Evolutionary conservation across 2,113 vertebrate species (phyloP).

Genomic region (Actenoides lindsayi): DNA sequence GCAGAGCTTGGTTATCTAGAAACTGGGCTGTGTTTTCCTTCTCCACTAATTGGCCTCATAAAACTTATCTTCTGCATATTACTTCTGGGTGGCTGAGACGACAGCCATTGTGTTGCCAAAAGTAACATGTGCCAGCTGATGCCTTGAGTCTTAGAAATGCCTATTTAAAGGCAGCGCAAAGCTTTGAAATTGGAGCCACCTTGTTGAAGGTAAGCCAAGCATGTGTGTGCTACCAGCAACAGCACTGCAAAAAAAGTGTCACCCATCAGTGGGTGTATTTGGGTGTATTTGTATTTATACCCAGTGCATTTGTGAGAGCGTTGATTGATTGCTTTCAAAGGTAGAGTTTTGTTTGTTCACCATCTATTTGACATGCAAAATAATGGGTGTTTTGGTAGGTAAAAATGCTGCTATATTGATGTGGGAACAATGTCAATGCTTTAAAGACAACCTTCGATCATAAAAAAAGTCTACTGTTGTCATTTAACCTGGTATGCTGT

Average conservation of each 20-base stretch:
- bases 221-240: background rate
- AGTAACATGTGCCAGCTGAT: background rate
- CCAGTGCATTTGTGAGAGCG: background rate
- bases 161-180: background rate
- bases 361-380: background rate
- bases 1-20: background rate
- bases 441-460: background rate
- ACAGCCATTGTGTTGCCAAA: background rate
- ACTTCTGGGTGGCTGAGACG: background rate
- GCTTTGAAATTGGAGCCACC: background rate
- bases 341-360: background rate
- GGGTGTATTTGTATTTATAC: background rate
- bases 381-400: background rate
- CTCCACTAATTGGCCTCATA: background rate
- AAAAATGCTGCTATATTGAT: background rate
- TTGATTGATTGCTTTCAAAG: background rate
- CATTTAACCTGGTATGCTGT: conserved; percentile 2
- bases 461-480: background rate
- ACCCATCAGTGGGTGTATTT: background rate
- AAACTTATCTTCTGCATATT: background rate
- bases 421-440: background rate
- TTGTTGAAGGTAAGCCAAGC: background rate
- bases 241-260: background rate
- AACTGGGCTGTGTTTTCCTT: background rate
- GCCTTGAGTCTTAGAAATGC: background rate